phyloP scores from a whole-genome alignment of 2,797 vertebrate species.

The Varecia variegata region DNA sequence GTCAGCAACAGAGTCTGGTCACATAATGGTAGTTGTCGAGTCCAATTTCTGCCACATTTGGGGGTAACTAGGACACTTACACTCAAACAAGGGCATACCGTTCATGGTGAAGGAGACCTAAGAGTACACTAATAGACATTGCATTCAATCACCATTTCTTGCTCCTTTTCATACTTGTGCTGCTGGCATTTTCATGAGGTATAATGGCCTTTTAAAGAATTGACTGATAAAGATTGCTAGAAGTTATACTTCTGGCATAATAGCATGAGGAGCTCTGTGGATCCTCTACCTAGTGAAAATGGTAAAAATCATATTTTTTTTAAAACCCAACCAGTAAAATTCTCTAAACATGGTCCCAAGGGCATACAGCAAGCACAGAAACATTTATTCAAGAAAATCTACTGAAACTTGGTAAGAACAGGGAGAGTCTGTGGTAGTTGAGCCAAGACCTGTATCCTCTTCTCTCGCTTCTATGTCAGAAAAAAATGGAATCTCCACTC shows the following conservation, averaged over 20 bases:
- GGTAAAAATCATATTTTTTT: background rate
- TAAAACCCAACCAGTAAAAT: background rate
- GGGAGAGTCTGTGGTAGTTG: background rate
- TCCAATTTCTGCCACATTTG: background rate
- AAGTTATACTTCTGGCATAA: background rate
- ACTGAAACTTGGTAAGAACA: background rate
- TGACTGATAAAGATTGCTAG: background rate
- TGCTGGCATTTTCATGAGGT: background rate
- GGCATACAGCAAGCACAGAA: background rate
- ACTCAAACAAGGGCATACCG: background rate
- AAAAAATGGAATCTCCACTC: background rate
- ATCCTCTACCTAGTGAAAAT: background rate
- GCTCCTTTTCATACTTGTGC: background rate
- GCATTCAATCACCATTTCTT: background rate
- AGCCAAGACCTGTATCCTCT: background rate
- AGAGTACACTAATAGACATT: background rate
- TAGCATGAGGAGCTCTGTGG: background rate
- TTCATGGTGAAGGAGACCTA: background rate
- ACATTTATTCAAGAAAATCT: background rate
- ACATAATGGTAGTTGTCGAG: background rate
- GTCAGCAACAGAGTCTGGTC: background rate
- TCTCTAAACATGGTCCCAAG: background rate
- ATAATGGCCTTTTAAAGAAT: background rate
- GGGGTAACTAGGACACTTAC: background rate
- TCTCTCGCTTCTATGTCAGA: background rate